Conservation (phyloP, 2,113 vertebrate species). For the Smithornis capensis region DNA sequence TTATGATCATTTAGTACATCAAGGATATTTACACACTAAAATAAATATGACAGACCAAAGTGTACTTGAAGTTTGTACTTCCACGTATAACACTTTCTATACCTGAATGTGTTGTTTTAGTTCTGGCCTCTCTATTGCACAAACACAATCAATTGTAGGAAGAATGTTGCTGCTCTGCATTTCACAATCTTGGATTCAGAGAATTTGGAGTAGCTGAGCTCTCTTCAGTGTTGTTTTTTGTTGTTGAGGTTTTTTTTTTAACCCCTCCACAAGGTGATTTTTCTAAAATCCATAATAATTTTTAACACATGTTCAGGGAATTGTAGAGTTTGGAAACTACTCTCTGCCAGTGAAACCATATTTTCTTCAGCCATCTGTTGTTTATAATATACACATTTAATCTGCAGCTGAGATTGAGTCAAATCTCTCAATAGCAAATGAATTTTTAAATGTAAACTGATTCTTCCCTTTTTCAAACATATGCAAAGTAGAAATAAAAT, state of each 20-base stretch:
- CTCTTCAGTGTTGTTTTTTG: neutral
- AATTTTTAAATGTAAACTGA: neutral
- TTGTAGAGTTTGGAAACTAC: neutral
- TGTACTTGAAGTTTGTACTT: neutral
- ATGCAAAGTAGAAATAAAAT: neutral
- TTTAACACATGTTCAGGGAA: neutral
- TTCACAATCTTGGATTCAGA: neutral
- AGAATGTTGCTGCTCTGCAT: neutral
- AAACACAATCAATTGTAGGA: neutral
- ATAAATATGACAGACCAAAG: neutral
- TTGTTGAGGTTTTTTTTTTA: neutral
- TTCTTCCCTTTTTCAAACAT: neutral
- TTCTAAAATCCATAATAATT: neutral
- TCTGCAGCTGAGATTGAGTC: neutral
- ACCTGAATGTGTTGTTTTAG: neutral
- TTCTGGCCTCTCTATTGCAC: neutral
- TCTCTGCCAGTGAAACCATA: neutral
- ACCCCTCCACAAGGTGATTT: neutral
- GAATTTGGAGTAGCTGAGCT: neutral
- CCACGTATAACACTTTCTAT: neutral
- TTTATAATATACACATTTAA: neutral
- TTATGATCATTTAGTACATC: neutral
- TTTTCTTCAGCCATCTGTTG: neutral
- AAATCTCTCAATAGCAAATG: neutral
- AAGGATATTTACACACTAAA: neutral